Conservation (phyloP, 1,140 invertebrate genomes). For the Hetaerina americana region DNA sequence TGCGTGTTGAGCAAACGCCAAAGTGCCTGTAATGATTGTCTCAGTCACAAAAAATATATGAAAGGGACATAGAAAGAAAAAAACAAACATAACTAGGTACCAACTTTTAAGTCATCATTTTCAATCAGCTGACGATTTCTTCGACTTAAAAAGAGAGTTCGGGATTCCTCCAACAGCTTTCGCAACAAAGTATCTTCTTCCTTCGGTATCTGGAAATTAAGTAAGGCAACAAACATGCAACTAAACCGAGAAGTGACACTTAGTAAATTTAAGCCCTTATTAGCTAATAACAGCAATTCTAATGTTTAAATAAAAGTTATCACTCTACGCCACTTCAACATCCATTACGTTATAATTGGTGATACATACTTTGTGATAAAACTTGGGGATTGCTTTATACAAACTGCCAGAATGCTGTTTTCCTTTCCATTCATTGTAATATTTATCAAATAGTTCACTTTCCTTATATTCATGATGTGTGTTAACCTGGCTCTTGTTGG, state of each 20-base stretch:
- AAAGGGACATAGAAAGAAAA: no score
- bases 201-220: conserved; percentile 54
- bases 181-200: conserved; percentile 60
- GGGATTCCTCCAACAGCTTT: conserved; percentile 74
- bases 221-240: no score
- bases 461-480: background rate
- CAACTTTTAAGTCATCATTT: conserved; percentile 69
- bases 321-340: conserved; percentile 5
- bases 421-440: conserved; percentile 29
- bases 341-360: conserved; percentile 2
- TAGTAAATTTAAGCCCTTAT: no score
- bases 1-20: conserved; percentile 73
- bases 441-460: background rate
- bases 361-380: conserved; percentile 48
- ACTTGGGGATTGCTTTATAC: conserved; percentile 51
- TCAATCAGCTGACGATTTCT: conserved; percentile 69
- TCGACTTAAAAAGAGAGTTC: conserved; percentile 71
- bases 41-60: background rate
- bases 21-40: conserved; percentile 36
- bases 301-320: no score
- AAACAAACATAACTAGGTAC: conserved; percentile 12
- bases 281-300: no score
- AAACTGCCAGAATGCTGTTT: conserved; percentile 30
- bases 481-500: background rate
- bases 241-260: no score